Evolutionary conservation across 2,797 vertebrate genomes (phyloP).

Genomic region (Anguilla marmorata): DNA sequence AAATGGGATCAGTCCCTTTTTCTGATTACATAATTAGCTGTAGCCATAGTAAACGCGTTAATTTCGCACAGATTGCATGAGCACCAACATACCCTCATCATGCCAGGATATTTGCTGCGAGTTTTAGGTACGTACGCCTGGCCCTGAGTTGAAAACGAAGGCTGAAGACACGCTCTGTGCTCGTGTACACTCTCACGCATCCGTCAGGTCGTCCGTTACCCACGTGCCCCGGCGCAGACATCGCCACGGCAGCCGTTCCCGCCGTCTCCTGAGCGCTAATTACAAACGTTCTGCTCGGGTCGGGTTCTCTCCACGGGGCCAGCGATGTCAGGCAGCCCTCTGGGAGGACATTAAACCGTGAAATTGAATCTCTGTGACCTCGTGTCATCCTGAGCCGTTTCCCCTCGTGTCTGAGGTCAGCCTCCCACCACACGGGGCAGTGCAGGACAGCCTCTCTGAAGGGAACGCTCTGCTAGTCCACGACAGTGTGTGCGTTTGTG

Average conservation of each 20-base stretch:
- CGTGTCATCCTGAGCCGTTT: slow-evolving; percentile 32
- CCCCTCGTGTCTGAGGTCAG: slow-evolving; percentile 38
- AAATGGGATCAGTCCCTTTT: too few relatives aligned
- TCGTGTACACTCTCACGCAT: too few relatives aligned
- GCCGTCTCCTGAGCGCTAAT: slow-evolving; percentile 27
- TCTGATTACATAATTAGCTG: too few relatives aligned
- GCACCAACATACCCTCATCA: too few relatives aligned
- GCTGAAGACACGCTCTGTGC: too few relatives aligned
- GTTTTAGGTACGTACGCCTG: too few relatives aligned
- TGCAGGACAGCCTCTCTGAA: not conserved
- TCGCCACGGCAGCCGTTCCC: not conserved
- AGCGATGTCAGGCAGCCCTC: slow-evolving; percentile 23
- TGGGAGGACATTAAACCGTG: not conserved
- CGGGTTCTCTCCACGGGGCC: not conserved
- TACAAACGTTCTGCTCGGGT: not conserved
- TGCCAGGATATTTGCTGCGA: too few relatives aligned
- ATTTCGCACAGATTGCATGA: too few relatives aligned
- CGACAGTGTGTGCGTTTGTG: not conserved
- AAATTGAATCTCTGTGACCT: slow-evolving; percentile 13
- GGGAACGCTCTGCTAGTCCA: not conserved
- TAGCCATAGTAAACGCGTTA: too few relatives aligned
- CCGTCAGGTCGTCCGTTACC: not conserved
- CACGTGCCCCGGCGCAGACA: not conserved
- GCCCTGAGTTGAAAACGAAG: too few relatives aligned
- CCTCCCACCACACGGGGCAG: slow-evolving; percentile 40